Evolutionary conservation across 2,888 invertebrate species (phyloP).

Genomic region (Lissocephala sabroskyi): DNA sequence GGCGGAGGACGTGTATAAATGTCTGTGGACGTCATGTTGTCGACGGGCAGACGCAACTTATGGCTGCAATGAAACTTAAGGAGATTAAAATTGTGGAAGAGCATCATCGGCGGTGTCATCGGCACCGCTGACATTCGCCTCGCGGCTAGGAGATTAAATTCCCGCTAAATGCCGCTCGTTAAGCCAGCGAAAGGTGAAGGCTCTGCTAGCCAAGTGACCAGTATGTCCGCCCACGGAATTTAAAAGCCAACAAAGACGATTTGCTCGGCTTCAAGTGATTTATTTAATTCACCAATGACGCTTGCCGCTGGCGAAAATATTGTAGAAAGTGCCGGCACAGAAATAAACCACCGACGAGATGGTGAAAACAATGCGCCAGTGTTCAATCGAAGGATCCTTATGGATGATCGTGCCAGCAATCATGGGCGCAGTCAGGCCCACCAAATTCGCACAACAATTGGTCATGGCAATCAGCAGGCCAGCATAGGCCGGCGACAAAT

Average conservation of each 20-base stretch:
- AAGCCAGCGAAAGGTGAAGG: too few relatives aligned
- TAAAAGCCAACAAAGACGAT: too few relatives aligned
- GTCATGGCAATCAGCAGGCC: slow-evolving; percentile 92
- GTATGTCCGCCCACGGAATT: too few relatives aligned
- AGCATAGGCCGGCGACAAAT: slow-evolving; percentile 89
- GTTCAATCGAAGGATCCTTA: slow-evolving; percentile 85
- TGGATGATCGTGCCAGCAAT: slow-evolving; percentile 85
- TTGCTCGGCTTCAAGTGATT: too few relatives aligned
- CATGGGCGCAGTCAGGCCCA: slow-evolving; percentile 87
- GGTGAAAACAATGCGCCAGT: slow-evolving; percentile 89
- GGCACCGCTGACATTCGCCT: too few relatives aligned
- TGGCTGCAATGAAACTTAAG: slow-evolving; percentile 54
- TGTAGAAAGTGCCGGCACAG: slow-evolving; percentile 83
- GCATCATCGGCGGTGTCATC: too few relatives aligned
- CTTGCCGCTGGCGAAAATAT: slow-evolving; percentile 82
- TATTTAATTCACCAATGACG: slow-evolving; percentile 80
- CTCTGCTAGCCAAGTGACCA: too few relatives aligned
- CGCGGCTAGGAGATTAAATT: too few relatives aligned
- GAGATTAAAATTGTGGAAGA: slow-evolving; percentile 48
- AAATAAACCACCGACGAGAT: slow-evolving; percentile 85
- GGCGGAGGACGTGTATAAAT: too few relatives aligned
- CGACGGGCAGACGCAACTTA: too few relatives aligned
- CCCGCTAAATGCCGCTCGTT: too few relatives aligned
- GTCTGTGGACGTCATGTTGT: too few relatives aligned
- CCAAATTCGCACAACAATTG: slow-evolving; percentile 88